Evolutionary conservation across 2,797 vertebrate species (phyloP), one percentile per base, ranked within the genome.

Genomic region (Peromyscus nudipes): DNA sequence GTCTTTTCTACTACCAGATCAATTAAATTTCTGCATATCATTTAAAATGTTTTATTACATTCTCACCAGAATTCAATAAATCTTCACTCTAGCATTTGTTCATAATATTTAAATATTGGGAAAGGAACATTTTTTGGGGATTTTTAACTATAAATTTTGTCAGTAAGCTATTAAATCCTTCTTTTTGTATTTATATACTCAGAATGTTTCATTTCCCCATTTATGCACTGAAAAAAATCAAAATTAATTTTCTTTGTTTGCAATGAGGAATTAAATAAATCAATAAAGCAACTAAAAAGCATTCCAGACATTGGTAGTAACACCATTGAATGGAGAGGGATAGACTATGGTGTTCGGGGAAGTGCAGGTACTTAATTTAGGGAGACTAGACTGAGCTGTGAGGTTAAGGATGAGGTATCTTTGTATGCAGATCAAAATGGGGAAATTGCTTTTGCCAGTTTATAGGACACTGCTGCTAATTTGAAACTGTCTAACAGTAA

Each of bases 371-470:
- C 23, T 92, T 76, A 8, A 34, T 67, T 29, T 16, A 29, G 23
- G 19, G 4, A 46, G 82, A 40, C 11, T 27, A 27, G 57, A 75
- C 37, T 49, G 14, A 19, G 3, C 43, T 67, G 60, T 67, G 60
- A 71, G 5, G 16, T 25, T 7, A 23, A 57, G 55, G 4, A 1
- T 0, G 16, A 1, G 23, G 5, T 13, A 11, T 49, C 7, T 84
- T 57, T 43, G 4, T 14, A 23, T 23, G 16, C 19, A n/a, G 11
- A 83, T 43, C 6, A 57, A 55, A n/a, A 14, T 49, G 31, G 16
- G 10, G 40, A 69, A 37, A 77, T 9, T 31, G 29, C 25, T 4
- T 57, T 88, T 91, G 23, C 7, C 31, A 29, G 3, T 13, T 65
- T 25, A 31, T 82, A 9, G 12, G 37, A 46, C 46, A 17, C 34